Conservation (phyloP, 2,113 vertebrate species). For the Rafetus swinhoei region DNA sequence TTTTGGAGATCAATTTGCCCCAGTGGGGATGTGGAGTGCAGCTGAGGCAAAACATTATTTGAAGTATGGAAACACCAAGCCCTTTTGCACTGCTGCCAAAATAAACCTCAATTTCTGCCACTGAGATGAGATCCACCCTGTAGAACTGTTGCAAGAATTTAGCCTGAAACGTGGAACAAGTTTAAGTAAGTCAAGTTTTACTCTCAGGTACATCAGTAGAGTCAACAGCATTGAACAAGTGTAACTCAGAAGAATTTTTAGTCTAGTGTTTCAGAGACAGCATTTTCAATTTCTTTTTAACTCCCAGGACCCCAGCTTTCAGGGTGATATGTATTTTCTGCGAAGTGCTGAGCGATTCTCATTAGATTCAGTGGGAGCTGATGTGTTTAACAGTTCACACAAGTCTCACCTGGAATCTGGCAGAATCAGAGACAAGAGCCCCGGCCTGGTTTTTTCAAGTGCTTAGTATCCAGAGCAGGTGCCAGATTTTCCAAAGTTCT, state of each 20-base stretch:
- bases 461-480: conserved; percentile 40
- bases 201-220: fast-evolving
- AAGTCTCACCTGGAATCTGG: neutral
- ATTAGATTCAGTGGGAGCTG: neutral
- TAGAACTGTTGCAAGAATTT: neutral
- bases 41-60: conserved; percentile 40
- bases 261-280: neutral
- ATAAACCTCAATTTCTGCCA: conserved; percentile 39
- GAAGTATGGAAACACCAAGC: conserved; percentile 61
- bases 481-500: conserved; percentile 57
- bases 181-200: neutral
- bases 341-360: neutral
- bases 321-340: neutral
- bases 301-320: neutral
- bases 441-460: neutral
- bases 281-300: neutral
- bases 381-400: neutral
- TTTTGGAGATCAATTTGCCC: conserved; percentile 30
- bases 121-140: neutral
- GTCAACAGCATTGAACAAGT: neutral
- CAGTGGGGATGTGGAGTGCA: neutral
- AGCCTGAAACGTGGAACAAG: neutral
- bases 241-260: neutral
- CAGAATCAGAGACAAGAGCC: neutral
- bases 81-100: conserved; percentile 59